A percentile compares a stretch with the other conserved stretches of the same genome.
phyloP scores from a whole-genome alignment of 2,113 vertebrate genomes.

The Cariama cristata region DNA sequence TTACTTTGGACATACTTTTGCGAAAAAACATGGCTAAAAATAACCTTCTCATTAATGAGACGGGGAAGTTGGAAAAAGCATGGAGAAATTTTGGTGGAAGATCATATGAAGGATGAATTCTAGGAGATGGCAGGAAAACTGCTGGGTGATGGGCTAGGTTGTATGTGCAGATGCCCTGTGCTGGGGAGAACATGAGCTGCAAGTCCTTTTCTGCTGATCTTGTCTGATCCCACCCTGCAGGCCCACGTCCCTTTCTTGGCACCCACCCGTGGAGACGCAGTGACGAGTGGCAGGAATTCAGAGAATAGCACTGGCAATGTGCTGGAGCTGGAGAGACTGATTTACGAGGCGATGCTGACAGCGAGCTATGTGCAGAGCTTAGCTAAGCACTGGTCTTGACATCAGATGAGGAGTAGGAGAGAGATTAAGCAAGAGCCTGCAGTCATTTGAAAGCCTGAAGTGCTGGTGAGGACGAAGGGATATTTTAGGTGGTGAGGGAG shows the following conservation, averaged over 20 bases:
- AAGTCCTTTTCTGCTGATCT: background rate
- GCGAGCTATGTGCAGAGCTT: background rate
- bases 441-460: background rate
- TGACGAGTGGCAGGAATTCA: slow-evolving; percentile 24
- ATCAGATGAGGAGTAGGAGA: background rate
- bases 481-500: slow-evolving; percentile 7
- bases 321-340: background rate
- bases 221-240: background rate
- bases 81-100: background rate
- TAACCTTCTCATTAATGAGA: background rate
- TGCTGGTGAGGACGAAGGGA: background rate
- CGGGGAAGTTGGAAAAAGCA: background rate
- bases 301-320: background rate
- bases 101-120: background rate
- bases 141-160: background rate
- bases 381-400: slow-evolving; percentile 5
- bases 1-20: background rate
- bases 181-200: background rate
- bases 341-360: background rate
- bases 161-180: background rate
- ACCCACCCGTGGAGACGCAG: accelerated
- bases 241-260: background rate
- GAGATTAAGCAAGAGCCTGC: slow-evolving; percentile 6
- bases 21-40: background rate
- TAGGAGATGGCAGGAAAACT: background rate